phyloP scores from a whole-genome alignment of 1,140 invertebrate genomes.

The Panagrolaimus sp. region DNA sequence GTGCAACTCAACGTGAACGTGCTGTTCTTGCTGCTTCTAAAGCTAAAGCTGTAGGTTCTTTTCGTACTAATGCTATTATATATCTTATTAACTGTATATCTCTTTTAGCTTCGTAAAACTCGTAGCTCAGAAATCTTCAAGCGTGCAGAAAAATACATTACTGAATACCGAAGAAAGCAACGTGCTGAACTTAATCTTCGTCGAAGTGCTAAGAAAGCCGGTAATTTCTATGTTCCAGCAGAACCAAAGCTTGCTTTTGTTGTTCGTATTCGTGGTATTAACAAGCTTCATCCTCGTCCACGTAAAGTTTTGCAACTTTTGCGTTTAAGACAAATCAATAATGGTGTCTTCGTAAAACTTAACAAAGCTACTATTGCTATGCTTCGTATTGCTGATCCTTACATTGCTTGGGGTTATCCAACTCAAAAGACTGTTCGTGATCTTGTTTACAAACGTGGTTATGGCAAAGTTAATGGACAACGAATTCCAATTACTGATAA shows the following conservation, averaged over 20 bases:
- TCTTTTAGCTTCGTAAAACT: constrained; percentile 26
- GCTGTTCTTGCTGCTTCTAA: constrained; percentile 62
- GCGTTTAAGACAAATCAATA: constrained; percentile 91
- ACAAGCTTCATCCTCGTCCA: constrained; percentile 82
- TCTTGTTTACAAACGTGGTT: constrained; percentile 94
- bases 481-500: constrained; percentile 88
- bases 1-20: constrained; percentile 69
- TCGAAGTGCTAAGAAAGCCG: constrained; percentile 77
- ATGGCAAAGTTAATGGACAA: constrained; percentile 80
- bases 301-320: constrained; percentile 92
- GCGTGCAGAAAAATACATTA: constrained; percentile 87
- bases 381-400: constrained; percentile 61
- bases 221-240: constrained; percentile 91
- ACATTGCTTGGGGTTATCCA: constrained; percentile 74
- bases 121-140: constrained; percentile 69
- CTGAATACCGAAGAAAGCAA: constrained; percentile 79
- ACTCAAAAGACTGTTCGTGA: constrained; percentile 92
- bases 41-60: constrained; percentile 43
- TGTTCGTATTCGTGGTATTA: constrained; percentile 71
- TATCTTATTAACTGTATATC: no score
- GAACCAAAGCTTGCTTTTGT: constrained; percentile 73
- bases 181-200: constrained; percentile 72
- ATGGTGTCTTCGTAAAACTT: constrained; percentile 87
- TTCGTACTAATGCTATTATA: background rate
- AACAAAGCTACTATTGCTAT: constrained; percentile 64